Percentiles rank a stretch among this genome's conserved stretches.
These are phyloP conservation scores for Neomonachus schauinslandi DNA, from an alignment of 2,113 vertebrate species.

Conservation along the genomic window DNA sequence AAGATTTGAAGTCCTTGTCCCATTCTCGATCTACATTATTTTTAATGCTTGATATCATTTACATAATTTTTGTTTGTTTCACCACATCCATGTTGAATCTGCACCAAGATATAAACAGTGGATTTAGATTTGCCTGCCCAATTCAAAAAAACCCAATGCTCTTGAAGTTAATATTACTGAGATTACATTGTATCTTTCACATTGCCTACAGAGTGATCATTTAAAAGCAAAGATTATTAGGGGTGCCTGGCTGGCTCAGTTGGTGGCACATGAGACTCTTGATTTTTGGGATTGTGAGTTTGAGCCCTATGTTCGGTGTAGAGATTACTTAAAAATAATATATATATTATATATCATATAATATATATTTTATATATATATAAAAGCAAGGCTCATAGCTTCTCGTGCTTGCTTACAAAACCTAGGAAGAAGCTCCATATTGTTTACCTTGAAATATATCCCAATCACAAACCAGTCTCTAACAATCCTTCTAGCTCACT, in stretches of 20 bases:
- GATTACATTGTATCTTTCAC: neutral
- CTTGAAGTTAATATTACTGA: neutral
- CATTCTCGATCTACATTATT: neutral
- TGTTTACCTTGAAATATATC: neutral
- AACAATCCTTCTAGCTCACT: neutral
- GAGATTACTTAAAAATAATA: neutral
- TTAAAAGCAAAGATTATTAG: neutral
- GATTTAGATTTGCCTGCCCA: neutral
- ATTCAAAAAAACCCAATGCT: neutral
- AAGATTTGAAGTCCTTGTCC: neutral
- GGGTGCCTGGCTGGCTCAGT: neutral
- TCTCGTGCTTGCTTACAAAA: neutral
- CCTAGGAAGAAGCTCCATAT: neutral
- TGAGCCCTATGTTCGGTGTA: neutral
- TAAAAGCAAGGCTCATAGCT: neutral
- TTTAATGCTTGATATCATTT: neutral
- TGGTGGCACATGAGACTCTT: neutral
- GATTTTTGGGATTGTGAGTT: neutral
- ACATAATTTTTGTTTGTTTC: neutral
- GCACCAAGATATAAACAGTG: neutral
- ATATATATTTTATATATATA: neutral
- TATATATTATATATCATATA: neutral
- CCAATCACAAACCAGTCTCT: neutral
- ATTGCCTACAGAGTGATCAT: neutral
- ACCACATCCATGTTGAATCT: neutral